A percentile compares a stretch with the other conserved stretches of the same genome.
Conservation (phyloP, 2,113 vertebrate genomes). For the Corynorhinus townsendii region DNA sequence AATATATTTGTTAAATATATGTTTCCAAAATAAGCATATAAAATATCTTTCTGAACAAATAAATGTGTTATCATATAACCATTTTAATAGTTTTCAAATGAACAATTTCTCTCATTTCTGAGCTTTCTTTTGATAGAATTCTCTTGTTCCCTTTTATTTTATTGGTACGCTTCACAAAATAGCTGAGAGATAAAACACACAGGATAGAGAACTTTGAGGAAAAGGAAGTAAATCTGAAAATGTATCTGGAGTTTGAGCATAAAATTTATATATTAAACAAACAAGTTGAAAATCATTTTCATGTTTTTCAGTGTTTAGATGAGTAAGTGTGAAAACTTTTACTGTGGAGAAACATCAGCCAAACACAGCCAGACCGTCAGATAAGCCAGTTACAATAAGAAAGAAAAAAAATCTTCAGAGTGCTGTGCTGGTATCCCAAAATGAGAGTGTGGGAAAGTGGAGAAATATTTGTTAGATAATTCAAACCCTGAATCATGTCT, state of each 20-base stretch:
- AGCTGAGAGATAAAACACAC: background rate
- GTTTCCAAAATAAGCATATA: background rate
- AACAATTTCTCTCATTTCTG: background rate
- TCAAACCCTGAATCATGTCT: background rate
- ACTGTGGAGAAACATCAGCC: background rate
- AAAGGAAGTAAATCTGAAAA: background rate
- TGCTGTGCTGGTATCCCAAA: background rate
- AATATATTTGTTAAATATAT: background rate
- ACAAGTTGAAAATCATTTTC: background rate
- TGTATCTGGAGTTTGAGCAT: background rate
- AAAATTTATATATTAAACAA: conserved; percentile 6
- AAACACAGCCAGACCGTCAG: background rate
- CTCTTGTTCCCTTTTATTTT: background rate
- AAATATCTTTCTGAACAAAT: background rate
- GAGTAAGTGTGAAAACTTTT: background rate
- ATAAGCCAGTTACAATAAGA: background rate
- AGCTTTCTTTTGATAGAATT: background rate
- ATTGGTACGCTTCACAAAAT: background rate
- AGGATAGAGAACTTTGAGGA: background rate
- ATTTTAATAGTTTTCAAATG: background rate
- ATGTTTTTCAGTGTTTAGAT: background rate
- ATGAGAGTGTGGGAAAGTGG: background rate
- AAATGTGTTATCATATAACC: background rate
- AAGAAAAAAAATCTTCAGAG: background rate
- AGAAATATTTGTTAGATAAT: background rate